These are phyloP conservation scores for Mesorhabditis belari DNA, from an alignment of 2,888 invertebrate genomes.

Conservation along the genomic window DNA sequence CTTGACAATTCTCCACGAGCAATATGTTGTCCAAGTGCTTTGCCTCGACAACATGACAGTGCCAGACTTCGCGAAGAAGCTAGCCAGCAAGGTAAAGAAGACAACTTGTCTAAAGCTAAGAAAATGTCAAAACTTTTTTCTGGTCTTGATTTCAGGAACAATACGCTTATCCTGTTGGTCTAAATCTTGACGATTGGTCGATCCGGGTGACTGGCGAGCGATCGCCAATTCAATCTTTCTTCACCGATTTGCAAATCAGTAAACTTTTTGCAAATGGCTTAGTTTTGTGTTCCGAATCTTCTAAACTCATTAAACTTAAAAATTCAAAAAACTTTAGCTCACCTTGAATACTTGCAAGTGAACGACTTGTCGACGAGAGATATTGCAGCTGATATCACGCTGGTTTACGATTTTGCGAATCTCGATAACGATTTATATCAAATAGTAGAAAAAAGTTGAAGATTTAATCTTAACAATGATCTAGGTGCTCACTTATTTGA, in stretches of 20 bases:
- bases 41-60: not conserved
- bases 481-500: not conserved
- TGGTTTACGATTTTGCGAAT: not conserved
- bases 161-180: not conserved
- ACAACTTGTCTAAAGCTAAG: not conserved
- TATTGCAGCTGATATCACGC: not conserved
- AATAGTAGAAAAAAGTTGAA: not conserved
- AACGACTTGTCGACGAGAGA: not conserved
- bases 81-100: not conserved
- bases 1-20: not conserved
- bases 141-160: not conserved
- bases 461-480: not conserved
- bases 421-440: not conserved
- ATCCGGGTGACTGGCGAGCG: not conserved
- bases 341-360: not conserved
- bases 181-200: not conserved
- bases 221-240: not conserved
- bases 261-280: not conserved
- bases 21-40: not conserved
- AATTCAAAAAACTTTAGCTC: not conserved
- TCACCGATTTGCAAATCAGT: not conserved
- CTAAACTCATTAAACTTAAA: too few relatives aligned
- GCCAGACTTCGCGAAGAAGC: not conserved
- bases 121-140: not conserved
- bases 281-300: not conserved